Conservation (phyloP, 2,113 vertebrate species). For the Misgurnus anguillicaudatus region DNA sequence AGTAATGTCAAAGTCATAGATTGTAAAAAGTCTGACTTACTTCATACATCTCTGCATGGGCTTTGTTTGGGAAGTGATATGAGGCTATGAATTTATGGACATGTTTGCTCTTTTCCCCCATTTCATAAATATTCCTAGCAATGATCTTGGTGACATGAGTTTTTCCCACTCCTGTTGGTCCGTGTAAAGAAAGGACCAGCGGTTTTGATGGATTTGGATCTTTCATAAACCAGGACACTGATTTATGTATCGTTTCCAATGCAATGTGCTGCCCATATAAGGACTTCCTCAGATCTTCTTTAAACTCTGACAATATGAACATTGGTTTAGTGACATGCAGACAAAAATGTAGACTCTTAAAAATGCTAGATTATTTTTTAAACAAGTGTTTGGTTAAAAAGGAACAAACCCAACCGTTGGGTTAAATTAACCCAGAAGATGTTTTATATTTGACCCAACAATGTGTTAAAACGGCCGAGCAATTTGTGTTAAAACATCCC, state of each 20-base stretch:
- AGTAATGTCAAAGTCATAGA: too few relatives aligned
- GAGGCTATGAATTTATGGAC: background rate
- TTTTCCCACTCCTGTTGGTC: constrained; percentile 4
- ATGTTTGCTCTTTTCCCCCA: background rate
- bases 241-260: background rate
- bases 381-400: too few relatives aligned
- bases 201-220: constrained; percentile 11
- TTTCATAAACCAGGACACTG: background rate
- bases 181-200: constrained; percentile 22
- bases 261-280: constrained; percentile 20
- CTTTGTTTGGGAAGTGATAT: constrained; percentile 2
- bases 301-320: background rate
- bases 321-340: background rate
- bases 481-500: too few relatives aligned
- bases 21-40: background rate
- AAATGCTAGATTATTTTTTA: too few relatives aligned
- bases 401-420: too few relatives aligned
- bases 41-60: background rate
- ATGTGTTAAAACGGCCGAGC: too few relatives aligned
- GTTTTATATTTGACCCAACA: too few relatives aligned
- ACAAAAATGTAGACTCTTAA: too few relatives aligned
- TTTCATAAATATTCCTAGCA: background rate
- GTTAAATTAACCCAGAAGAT: too few relatives aligned
- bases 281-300: background rate
- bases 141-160: constrained; percentile 4